Base-by-base conservation (phyloP, 2,888 invertebrate species). In the Agonopterix heracliana region DNA sequence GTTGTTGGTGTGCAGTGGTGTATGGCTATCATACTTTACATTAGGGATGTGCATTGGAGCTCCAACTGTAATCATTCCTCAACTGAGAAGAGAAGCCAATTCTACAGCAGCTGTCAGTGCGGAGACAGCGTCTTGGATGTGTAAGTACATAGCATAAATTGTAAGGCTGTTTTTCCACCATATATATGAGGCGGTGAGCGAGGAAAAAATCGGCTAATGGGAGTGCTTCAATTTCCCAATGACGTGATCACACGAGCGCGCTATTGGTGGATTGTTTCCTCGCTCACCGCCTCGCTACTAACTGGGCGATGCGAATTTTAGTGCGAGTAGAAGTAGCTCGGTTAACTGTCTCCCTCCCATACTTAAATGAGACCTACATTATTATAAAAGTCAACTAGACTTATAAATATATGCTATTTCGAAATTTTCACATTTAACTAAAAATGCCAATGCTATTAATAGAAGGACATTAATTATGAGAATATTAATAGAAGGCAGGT, bases 11-110 rank as follows among this genome's bases (percentile, higher is more conserved):
- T 38, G 38, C n/a, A 38, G 9, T n/a, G 10, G 38, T 38, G 10
- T n/a, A n/a, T 38, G 38, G 38, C 1, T n/a, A 38, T n/a, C 10
- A n/a, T 38, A 38, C n/a, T 38, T 38, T n/a, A 9, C n/a, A 38
- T 9, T n/a, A 3, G 38, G 38, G 0, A 38, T 38, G 38, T n/a
- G 38, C 38, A 10, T 38, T n/a, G 38, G 65, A 1, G 54, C 61
- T 1, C 58, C 63, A 0, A 65, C 64, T 3, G 63, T 65, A 0
- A 44, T 64, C 17, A 52, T 66, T 11, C 61, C 64, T 1, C 61
- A 66, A 34, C 45, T 63, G n/a, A 52, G 57, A 34, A 56, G 47
- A 49, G 61, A 66, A 42, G 54, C 56, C 2, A 65, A 67, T 36
- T 61, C 58, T 2, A 60, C 62, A 0, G 50, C 9, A 1, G 38